These are phyloP conservation scores for Nannospalax galili DNA, from an alignment of 2,113 vertebrate genomes.

Conservation along the genomic window DNA sequence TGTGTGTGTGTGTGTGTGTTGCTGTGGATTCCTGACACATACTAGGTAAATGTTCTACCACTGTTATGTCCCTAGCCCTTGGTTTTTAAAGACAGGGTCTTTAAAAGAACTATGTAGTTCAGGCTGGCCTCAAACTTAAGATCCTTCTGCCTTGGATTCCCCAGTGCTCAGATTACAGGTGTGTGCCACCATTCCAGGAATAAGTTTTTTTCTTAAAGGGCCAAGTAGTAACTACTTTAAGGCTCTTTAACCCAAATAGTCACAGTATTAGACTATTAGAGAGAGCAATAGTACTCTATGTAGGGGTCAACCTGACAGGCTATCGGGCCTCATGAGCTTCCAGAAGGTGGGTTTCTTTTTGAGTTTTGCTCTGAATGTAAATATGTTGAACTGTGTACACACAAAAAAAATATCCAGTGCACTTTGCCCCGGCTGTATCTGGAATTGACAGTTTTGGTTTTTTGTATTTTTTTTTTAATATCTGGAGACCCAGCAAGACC, in stretches of 20 bases:
- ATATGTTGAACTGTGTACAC: neutral
- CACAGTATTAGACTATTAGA: neutral
- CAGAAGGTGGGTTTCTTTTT: slow-evolving; percentile 4
- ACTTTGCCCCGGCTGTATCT: neutral
- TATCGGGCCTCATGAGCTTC: neutral
- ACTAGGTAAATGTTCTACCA: neutral
- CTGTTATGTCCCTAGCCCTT: neutral
- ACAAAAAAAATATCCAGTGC: neutral
- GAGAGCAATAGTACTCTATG: neutral
- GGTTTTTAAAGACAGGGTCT: neutral
- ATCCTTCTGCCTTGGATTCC: neutral
- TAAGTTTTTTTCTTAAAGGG: slow-evolving; percentile 20
- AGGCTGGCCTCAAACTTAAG: neutral
- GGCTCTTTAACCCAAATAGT: neutral
- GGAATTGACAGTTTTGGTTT: neutral
- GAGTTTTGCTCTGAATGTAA: neutral
- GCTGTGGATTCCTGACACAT: neutral
- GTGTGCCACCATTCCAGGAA: neutral
- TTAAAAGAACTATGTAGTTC: neutral
- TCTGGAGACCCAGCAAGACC: neutral
- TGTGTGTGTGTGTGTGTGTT: neutral
- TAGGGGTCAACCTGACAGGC: neutral
- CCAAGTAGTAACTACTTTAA: neutral
- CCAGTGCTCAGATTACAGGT: neutral
- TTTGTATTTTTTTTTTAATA: neutral